phyloP scores from a whole-genome alignment of 2,113 vertebrate genomes.

The Camelus bactrianus region DNA sequence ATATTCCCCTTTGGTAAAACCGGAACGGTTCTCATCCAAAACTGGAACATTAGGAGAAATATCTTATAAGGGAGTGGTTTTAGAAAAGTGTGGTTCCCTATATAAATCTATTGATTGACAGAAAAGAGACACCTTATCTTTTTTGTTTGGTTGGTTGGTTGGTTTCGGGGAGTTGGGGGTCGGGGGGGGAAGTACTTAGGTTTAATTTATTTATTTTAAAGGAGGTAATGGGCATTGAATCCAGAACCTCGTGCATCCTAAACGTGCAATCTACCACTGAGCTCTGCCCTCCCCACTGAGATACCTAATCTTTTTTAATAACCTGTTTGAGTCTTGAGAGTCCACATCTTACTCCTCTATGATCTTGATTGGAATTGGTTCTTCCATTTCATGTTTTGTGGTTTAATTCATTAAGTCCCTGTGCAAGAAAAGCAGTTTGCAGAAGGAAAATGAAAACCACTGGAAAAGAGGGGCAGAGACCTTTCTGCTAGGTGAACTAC shows the following conservation, averaged over 20 bases:
- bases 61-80: neutral
- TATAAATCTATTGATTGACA: conserved; percentile 9
- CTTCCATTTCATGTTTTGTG: conserved; percentile 40
- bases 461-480: conserved; percentile 27
- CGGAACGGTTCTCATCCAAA: neutral
- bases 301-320: conserved; percentile 20
- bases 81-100: neutral
- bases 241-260: too few relatives aligned
- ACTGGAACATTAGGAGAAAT: neutral
- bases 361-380: conserved; percentile 46
- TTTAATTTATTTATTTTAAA: too few relatives aligned
- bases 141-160: neutral
- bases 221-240: too few relatives aligned
- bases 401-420: conserved; percentile 46
- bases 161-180: too few relatives aligned
- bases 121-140: conserved; percentile 2
- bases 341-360: conserved; percentile 54
- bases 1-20: conserved; percentile 8
- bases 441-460: conserved; percentile 18
- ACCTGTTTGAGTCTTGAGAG: conserved; percentile 46
- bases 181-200: too few relatives aligned
- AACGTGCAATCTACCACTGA: too few relatives aligned
- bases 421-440: conserved; percentile 60
- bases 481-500: conserved; percentile 10
- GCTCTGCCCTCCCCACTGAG: neutral